Evolutionary conservation across 2,113 vertebrate species (phyloP), one percentile per base, ranked within the genome.

Genomic region (Tauraco erythrolophus): DNA sequence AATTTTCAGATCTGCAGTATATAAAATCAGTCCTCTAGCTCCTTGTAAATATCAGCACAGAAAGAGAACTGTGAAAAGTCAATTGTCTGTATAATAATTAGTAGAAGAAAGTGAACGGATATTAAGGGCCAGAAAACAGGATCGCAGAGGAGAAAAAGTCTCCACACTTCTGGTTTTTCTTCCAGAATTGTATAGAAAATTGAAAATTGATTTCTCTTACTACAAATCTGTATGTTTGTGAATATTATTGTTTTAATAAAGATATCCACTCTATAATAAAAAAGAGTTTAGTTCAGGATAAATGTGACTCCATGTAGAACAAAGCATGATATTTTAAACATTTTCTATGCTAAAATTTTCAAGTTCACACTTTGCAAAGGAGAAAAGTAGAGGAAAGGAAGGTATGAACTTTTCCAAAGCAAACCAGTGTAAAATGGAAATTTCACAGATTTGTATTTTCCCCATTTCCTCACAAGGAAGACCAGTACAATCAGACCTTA

Each of bases 1-100:
- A 94, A 92, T 96, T 97, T 93, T 95, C 45, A 11, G 86, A 95
- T 95, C 90, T 88, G 82, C 80, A 95, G 93, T 96, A 91, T 95
- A 95, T 96, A 97, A 96, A 96, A 94, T 74, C 62, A 86, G 14
- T 79, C 83, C 88, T 89, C 86, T 75, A 76, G 46, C 78, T 96
- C 87, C 94, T 96, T 93, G n/a, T 96, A 96, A 96, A 89, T 88
- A 94, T 48, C 62, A 70, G 74, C 41, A 50, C 15, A 68, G 66
- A 89, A 86, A 76, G 19, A 53, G 16, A 24, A 89, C 76, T 65
- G n/a, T 72, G 85, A 76, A 71, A 95, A 94, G 68, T 84, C 61
- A 62, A 18, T 94, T 96, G 85, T 93, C 64, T 75, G 11, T 66
- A 71, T 72, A 46, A 71, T 85, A 92, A 94, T 91, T 91, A 96